These are phyloP conservation scores for Macropus fuliginosus DNA, from an alignment of 2,797 vertebrate species.

Conservation along the genomic window DNA sequence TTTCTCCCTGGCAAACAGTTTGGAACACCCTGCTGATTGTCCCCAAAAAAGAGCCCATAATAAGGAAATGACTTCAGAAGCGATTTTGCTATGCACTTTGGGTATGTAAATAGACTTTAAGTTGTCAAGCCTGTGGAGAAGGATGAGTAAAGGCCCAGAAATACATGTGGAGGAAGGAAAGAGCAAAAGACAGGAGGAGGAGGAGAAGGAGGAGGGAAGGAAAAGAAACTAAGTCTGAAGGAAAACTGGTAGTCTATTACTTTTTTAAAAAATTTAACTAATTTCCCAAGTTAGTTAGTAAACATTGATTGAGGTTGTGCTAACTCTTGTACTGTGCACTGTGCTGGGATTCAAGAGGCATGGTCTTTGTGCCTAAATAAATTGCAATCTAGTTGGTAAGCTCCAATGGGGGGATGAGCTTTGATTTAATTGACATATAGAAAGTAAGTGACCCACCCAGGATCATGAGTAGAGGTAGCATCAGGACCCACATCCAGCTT, in stretches of 20 bases:
- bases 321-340: not conserved
- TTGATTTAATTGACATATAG: not conserved
- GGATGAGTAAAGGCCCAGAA: slow-evolving; percentile 16
- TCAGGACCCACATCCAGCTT: not conserved
- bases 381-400: not conserved
- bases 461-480: not conserved
- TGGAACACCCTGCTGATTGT: not conserved
- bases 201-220: not conserved
- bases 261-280: not conserved
- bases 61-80: not conserved
- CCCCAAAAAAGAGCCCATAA: not conserved
- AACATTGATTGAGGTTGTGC: not conserved
- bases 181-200: not conserved
- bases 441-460: not conserved
- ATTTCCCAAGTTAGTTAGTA: not conserved
- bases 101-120: slow-evolving; percentile 21
- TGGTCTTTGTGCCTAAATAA: not conserved
- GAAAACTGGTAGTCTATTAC: not conserved
- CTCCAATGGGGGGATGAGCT: not conserved
- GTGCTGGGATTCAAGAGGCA: not conserved
- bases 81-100: not conserved
- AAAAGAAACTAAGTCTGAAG: not conserved
- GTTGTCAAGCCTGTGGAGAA: slow-evolving; percentile 6
- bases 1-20: not conserved
- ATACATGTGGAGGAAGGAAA: not conserved